A percentile compares a stretch with the other conserved stretches of the same genome.
These are phyloP conservation scores for Diplolepis rosae DNA, from an alignment of 2,888 invertebrate species.

Conservation along the genomic window DNA sequence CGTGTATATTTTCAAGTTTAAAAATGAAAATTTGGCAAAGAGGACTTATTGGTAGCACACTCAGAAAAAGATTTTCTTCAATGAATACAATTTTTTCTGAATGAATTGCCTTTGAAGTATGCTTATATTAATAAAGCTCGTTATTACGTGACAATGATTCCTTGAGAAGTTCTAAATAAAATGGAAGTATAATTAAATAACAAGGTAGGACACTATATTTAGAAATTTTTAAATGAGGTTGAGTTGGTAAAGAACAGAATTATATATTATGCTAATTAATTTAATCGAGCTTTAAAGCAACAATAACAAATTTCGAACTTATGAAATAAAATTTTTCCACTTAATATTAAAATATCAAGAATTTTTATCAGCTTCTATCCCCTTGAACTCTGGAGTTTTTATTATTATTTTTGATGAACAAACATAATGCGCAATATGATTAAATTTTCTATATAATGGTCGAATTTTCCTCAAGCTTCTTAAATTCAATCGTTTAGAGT, in stretches of 20 bases:
- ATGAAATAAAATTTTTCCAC: background rate
- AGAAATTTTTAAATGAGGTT: background rate
- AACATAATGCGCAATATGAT: background rate
- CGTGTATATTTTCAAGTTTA: too few relatives aligned
- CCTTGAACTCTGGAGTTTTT: background rate
- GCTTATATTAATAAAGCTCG: background rate
- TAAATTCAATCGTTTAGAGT: too few relatives aligned
- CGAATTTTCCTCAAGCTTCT: too few relatives aligned
- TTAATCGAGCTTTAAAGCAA: background rate
- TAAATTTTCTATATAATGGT: too few relatives aligned
- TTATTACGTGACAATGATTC: slow-evolving; percentile 9
- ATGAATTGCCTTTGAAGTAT: too few relatives aligned
- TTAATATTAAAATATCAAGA: background rate
- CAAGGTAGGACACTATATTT: background rate
- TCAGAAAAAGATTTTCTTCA: too few relatives aligned
- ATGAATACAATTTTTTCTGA: too few relatives aligned
- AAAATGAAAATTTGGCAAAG: too few relatives aligned
- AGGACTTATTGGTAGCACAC: too few relatives aligned
- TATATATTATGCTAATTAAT: background rate
- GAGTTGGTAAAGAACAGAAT: too few relatives aligned
- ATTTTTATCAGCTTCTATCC: background rate
- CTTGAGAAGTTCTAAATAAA: slow-evolving; percentile 12
- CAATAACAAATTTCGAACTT: background rate
- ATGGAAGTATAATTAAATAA: slow-evolving; percentile 18
- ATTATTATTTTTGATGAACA: background rate